Conservation (phyloP, 2,888 invertebrate species). For the Drosophila greeni region DNA sequence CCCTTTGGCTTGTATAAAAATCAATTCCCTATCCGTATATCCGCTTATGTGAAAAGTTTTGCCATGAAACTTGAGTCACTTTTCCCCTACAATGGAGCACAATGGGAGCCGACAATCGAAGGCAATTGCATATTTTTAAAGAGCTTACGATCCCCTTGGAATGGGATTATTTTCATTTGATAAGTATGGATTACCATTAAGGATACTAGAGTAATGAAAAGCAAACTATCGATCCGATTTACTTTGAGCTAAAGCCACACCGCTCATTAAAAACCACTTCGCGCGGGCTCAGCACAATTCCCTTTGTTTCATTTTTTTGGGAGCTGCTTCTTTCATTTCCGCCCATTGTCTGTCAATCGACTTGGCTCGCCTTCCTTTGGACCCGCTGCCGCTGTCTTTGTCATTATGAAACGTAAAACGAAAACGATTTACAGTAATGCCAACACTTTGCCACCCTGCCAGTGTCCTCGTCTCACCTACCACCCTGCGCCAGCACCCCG, state of each 20-base stretch:
- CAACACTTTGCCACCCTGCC: constrained; percentile 67
- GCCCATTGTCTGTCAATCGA: constrained; percentile 58
- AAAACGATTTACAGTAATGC: constrained; percentile 76
- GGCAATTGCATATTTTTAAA: constrained; percentile 10
- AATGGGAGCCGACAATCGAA: constrained; percentile 6
- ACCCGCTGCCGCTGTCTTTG: constrained; percentile 43
- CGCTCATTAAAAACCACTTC: constrained; percentile 34
- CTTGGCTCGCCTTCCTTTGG: constrained; percentile 25
- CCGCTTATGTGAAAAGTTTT: constrained; percentile 71
- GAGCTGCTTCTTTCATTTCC: constrained; percentile 19
- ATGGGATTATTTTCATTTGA: constrained; percentile 15
- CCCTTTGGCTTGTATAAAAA: constrained; percentile 55
- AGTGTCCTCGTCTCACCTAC: constrained; percentile 23
- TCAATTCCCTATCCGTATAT: constrained; percentile 70
- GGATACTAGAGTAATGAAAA: background rate
- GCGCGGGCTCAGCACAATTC: background rate
- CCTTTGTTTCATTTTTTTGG: constrained; percentile 19
- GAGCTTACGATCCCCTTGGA: background rate
- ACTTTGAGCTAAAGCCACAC: background rate
- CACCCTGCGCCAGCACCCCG: background rate
- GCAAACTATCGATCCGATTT: constrained; percentile 28
- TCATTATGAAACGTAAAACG: constrained; percentile 74
- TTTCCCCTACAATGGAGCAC: constrained; percentile 32
- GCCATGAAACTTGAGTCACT: constrained; percentile 53
- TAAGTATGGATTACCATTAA: constrained; percentile 8